Evolutionary conservation across 2,113 vertebrate species (phyloP).

Genomic region (Camelus bactrianus): DNA sequence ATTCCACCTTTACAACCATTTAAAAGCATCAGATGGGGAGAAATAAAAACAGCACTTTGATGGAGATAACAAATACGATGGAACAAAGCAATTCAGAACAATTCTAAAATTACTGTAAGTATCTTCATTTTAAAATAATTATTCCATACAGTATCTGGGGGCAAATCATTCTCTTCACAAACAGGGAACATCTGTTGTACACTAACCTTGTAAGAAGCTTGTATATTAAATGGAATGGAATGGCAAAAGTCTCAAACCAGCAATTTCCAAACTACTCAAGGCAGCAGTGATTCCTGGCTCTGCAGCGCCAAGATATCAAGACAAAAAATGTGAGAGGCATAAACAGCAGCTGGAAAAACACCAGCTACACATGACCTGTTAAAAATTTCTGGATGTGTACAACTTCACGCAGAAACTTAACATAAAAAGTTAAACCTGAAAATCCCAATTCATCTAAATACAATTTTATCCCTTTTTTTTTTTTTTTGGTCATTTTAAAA

Average conservation of each 20-base stretch:
- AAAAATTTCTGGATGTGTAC: neutral
- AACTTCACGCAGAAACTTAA: constrained; percentile 38
- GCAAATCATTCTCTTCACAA: constrained; percentile 44
- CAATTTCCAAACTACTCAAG: constrained; percentile 29
- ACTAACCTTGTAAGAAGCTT: constrained; percentile 10
- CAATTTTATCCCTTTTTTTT: neutral
- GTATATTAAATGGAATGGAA: neutral
- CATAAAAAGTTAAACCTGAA: constrained; percentile 3
- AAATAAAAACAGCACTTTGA: constrained; percentile 54
- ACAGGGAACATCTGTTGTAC: constrained; percentile 22
- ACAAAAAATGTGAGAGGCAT: neutral
- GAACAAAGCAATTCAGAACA: constrained; percentile 57
- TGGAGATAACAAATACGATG: constrained; percentile 18
- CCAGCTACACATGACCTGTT: neutral
- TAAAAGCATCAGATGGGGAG: neutral
- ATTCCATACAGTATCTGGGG: constrained; percentile 23
- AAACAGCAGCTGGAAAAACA: constrained; percentile 18
- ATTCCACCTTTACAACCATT: neutral
- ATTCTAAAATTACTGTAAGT: constrained; percentile 61
- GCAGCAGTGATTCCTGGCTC: neutral
- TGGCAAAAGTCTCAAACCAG: constrained; percentile 24
- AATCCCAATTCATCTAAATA: constrained; percentile 10
- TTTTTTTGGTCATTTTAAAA: neutral
- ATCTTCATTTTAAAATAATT: constrained; percentile 71
- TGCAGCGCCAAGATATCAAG: neutral